phyloP scores from a whole-genome alignment of 2,888 invertebrate species.

The Drosophila prostipennis region DNA sequence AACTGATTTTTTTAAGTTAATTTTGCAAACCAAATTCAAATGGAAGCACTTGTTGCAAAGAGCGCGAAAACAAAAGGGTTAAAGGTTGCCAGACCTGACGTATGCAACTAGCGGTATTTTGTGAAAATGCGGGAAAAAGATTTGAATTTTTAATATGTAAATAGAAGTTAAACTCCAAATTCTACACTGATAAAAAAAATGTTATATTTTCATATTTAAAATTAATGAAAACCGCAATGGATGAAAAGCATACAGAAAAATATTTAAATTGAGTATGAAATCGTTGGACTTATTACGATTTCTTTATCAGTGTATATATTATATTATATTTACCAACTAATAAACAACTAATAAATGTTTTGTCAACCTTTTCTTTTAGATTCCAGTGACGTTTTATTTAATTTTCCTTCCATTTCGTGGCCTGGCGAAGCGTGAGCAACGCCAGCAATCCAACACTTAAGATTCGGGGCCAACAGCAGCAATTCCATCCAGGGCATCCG shows the following conservation, averaged over 20 bases:
- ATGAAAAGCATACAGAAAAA: too few species aligned
- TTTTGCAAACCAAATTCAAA: neutral
- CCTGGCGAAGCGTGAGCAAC: slow-evolving; percentile 68
- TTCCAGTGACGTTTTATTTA: slow-evolving; percentile 16
- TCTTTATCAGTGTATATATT: too few species aligned
- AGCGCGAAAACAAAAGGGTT: neutral
- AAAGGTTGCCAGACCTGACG: neutral
- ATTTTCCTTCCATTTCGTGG: slow-evolving; percentile 48
- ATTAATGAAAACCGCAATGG: too few species aligned
- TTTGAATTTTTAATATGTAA: neutral
- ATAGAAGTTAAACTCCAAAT: neutral
- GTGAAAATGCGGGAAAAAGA: slow-evolving; percentile 2
- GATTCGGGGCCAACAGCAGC: slow-evolving; percentile 64
- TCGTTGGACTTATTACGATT: too few species aligned
- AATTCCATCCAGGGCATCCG: slow-evolving; percentile 36
- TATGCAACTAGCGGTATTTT: slow-evolving; percentile 7
- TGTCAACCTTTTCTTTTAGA: slow-evolving; percentile 1
- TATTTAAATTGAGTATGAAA: too few species aligned
- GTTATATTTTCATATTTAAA: too few species aligned
- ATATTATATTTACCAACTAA: neutral
- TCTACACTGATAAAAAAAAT: too few species aligned
- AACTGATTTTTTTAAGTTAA: too few species aligned
- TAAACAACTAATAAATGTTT: neutral
- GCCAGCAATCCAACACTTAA: slow-evolving; percentile 49
- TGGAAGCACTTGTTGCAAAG: slow-evolving; percentile 1